Base-by-base conservation (phyloP, 2,797 vertebrate genomes). In the Sebastes umbrosus region DNA sequence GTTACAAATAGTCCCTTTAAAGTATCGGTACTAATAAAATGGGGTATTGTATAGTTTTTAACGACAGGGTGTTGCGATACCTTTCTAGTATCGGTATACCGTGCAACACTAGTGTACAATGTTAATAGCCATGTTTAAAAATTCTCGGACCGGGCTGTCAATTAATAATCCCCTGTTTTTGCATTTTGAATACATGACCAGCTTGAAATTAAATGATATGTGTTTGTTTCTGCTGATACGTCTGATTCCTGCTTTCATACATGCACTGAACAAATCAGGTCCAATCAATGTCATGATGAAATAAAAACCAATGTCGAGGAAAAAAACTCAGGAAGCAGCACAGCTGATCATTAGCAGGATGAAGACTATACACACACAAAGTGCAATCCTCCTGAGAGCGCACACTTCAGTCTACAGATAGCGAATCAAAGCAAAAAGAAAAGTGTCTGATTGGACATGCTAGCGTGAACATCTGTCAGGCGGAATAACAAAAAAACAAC, bases 321-420 rank as follows among this genome's bases (percentile, higher is more conserved):
- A 43, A 52, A 13, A 57, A 32, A 65, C 3, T 64, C 5, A 20
- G n/a, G 5, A 5, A 74, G 69, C 39, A 66, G 52, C 57, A 50
- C 66, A 75, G 75, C 70, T 67, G 77, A 85, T 89, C 71, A 77
- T 89, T 78, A 89, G 74, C 66, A 31, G 43, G 67, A 78, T 7
- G 54, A 76, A 46, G 20, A 39, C 57, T 24, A 5, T 27, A 4
- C 39, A 43, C 43, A 43, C 39, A 18, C 71, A 69, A 25, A 16
- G 32, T 20, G 20, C 54, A 32, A 54, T 4, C 60, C 50, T 52
- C 25, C 39, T 20, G 76, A 73, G 72, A 79, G 32, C 72, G 29
- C 27, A 78, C n/a, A 4, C 69, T 54, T 31, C 31, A 20, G 66
- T 76, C 72, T 52, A 14, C 46, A 77, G 69, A 64, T 8, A 79